A percentile compares a stretch with the other conserved stretches of the same genome.
Evolutionary conservation across 2,113 vertebrate species (phyloP).

Genomic region (Trachemys scripta): DNA sequence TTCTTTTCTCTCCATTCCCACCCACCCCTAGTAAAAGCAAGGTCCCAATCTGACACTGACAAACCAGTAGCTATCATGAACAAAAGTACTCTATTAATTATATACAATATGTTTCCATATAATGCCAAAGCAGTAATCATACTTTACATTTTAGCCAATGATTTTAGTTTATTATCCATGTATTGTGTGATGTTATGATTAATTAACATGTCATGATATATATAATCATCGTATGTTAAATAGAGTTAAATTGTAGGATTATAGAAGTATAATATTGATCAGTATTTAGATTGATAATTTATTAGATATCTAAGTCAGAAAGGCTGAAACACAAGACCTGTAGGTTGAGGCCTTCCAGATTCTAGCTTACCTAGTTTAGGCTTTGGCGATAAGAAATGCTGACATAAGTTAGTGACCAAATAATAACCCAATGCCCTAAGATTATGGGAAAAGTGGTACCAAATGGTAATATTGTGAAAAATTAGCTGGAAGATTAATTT

Average conservation of each 20-base stretch:
- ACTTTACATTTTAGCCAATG: background rate
- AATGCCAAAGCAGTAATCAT: background rate
- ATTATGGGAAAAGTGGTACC: too few relatives aligned
- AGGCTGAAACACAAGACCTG: background rate
- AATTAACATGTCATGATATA: background rate
- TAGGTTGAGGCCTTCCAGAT: background rate
- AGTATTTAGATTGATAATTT: background rate
- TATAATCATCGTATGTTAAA: background rate
- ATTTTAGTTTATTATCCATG: background rate
- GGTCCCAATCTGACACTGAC: background rate
- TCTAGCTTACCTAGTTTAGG: background rate
- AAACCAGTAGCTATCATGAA: background rate
- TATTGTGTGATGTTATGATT: background rate
- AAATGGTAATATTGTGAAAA: too few relatives aligned
- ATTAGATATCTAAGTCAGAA: background rate
- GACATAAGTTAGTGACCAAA: too few relatives aligned
- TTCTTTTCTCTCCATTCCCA: background rate
- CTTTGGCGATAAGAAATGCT: too few relatives aligned
- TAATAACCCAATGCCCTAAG: too few relatives aligned
- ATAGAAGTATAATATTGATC: background rate
- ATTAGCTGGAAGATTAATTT: too few relatives aligned
- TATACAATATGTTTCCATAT: background rate
- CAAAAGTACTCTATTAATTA: background rate
- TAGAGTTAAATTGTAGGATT: background rate
- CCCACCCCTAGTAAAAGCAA: background rate